Percentiles rank a stretch among this genome's conserved stretches.
phyloP scores from a whole-genome alignment of 2,113 vertebrate species.

The Eurypyga helias region DNA sequence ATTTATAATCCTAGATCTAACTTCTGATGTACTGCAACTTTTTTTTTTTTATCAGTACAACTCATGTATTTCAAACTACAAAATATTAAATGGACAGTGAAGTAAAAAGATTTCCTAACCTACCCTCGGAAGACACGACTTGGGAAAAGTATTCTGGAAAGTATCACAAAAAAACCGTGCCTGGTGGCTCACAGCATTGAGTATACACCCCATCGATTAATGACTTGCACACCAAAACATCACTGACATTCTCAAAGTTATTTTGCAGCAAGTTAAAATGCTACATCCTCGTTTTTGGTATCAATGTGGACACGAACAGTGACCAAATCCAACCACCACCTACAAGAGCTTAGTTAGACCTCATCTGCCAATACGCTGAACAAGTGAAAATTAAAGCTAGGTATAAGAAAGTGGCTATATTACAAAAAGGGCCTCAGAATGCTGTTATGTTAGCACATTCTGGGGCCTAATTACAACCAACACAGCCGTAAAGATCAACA shows the following conservation, averaged over 20 bases:
- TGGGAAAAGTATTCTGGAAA: background rate
- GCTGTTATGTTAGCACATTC: background rate
- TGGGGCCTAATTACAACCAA: background rate
- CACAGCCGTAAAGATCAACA: background rate
- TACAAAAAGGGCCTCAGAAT: background rate
- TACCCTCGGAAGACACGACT: slow-evolving; percentile 3
- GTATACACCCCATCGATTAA: background rate
- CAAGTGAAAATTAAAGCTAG: background rate
- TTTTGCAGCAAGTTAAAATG: background rate
- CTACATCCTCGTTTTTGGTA: background rate
- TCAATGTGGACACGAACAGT: background rate
- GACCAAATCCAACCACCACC: background rate
- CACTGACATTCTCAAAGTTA: background rate
- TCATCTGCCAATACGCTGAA: background rate
- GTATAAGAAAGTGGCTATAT: background rate
- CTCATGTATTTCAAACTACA: slow-evolving; percentile 18
- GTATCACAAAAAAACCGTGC: background rate
- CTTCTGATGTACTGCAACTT: background rate
- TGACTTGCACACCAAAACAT: background rate
- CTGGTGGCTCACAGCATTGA: background rate
- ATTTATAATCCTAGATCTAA: slow-evolving; percentile 11
- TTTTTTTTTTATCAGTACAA: background rate
- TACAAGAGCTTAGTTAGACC: background rate
- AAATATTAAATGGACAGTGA: background rate
- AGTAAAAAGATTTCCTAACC: background rate